Percentiles rank a stretch among this genome's conserved stretches.
phyloP scores from a whole-genome alignment of 2,113 vertebrate genomes.

The Oryzias curvinotus region DNA sequence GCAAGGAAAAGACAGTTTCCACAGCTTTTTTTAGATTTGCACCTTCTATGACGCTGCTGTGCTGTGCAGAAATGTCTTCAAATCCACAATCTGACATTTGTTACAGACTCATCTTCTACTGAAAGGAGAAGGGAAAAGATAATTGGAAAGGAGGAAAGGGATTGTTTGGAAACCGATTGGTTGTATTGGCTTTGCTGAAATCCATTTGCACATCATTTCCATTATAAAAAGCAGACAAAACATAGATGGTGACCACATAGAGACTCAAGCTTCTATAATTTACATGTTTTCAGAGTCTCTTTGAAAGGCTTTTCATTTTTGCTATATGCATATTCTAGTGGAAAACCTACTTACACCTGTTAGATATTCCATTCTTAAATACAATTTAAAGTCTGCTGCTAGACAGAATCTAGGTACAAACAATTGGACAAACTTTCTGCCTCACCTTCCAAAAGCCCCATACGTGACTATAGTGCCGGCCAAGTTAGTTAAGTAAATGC shows the following conservation, averaged over 20 bases:
- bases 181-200: conserved; percentile 34
- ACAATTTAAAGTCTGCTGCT: conserved; percentile 49
- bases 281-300: conserved; percentile 41
- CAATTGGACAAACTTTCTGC: conserved; percentile 69
- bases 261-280: conserved; percentile 36
- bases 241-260: conserved; percentile 32
- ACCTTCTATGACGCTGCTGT: conserved; percentile 27
- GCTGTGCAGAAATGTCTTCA: conserved; percentile 35
- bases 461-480: conserved; percentile 45
- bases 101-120: conserved; percentile 19
- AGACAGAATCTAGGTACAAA: conserved; percentile 51
- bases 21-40: conserved; percentile 18
- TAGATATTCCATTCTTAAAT: conserved; percentile 30
- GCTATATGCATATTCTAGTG: conserved; percentile 41
- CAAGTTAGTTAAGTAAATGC: conserved; percentile 63
- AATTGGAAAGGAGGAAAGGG: conserved; percentile 31
- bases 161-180: conserved; percentile 54
- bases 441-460: conserved; percentile 41
- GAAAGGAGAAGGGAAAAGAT: conserved; percentile 11
- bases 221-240: conserved; percentile 64
- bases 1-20: conserved; percentile 42
- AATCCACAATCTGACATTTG: conserved; percentile 20
- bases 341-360: conserved; percentile 47
- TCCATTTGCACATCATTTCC: conserved; percentile 65
- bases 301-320: conserved; percentile 43